A percentile compares a stretch with the other conserved stretches of the same genome.
Evolutionary conservation across 1,140 invertebrate genomes (phyloP).

Genomic region (Drosophila subpulchrella): DNA sequence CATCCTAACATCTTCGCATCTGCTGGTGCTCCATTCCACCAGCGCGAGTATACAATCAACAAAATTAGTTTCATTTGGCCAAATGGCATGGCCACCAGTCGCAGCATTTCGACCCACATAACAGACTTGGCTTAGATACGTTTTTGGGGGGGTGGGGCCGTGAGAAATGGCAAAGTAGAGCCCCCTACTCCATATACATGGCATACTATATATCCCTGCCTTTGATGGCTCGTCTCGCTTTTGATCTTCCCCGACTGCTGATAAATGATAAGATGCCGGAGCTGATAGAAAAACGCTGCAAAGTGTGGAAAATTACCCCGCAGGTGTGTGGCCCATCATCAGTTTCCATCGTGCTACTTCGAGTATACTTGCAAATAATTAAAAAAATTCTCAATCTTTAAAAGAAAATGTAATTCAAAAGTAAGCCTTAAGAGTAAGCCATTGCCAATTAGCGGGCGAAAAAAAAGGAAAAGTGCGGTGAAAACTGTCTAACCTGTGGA

Average conservation of each 20-base stretch:
- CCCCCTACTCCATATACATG: background rate
- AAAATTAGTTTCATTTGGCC: constrained; percentile 80
- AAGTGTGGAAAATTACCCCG: constrained; percentile 71
- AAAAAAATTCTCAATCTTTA: constrained; percentile 26
- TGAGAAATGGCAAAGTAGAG: constrained; percentile 15
- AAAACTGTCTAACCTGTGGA: constrained; percentile 4
- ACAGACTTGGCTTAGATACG: constrained; percentile 62
- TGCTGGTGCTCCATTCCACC: constrained; percentile 28
- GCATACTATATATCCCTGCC: constrained; percentile 21
- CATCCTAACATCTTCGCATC: constrained; percentile 8
- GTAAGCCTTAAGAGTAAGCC: constrained; percentile 16
- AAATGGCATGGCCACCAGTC: constrained; percentile 71
- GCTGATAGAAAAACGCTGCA: constrained; percentile 51
- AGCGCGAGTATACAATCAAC: constrained; percentile 67
- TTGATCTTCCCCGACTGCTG: constrained; percentile 68
- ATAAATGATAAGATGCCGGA: constrained; percentile 71
- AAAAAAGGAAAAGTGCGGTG: background rate
- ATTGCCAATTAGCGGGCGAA: constrained; percentile 49
- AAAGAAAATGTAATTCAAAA: constrained; percentile 22
- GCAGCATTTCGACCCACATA: constrained; percentile 58
- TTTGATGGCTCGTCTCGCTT: constrained; percentile 68
- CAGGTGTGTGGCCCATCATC: constrained; percentile 61
- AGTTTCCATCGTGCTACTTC: constrained; percentile 28
- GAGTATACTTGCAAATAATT: constrained; percentile 41
- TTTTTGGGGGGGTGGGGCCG: constrained; percentile 14